Conservation (phyloP, 2,113 vertebrate genomes). For the Scolopax mira region DNA sequence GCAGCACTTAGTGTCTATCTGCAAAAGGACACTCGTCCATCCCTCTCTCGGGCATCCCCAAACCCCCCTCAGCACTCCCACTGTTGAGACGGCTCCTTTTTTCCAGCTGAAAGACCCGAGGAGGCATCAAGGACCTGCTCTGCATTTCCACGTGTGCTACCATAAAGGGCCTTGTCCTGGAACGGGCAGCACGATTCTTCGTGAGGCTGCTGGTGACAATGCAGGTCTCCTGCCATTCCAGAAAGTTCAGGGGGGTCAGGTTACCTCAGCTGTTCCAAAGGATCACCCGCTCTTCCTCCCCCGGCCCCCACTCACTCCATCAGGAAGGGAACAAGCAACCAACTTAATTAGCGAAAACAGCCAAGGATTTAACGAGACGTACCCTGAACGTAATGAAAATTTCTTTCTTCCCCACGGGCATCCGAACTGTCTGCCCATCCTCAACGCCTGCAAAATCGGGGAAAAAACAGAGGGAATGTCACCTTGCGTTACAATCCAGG, state of each 20-base stretch:
- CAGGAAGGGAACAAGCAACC: background rate
- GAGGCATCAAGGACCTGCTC: background rate
- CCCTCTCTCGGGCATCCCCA: rapidly evolving
- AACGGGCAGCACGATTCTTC: background rate
- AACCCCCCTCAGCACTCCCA: background rate
- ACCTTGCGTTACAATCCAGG: rapidly evolving
- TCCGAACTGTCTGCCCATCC: constrained; percentile 94
- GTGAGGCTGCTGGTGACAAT: background rate
- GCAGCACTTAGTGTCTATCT: background rate
- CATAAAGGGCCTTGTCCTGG: background rate
- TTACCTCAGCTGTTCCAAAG: constrained; percentile 18
- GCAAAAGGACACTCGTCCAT: background rate
- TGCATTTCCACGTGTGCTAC: background rate
- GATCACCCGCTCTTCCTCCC: background rate
- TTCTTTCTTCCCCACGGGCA: constrained; percentile 95
- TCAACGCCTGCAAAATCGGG: constrained; percentile 83
- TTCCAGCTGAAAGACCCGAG: background rate
- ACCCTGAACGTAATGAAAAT: constrained; percentile 96
- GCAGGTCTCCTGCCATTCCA: background rate
- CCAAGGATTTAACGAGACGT: background rate
- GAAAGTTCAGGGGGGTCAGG: background rate
- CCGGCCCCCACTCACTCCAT: background rate
- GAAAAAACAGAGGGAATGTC: background rate
- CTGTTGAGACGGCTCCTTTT: background rate
- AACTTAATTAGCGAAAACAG: background rate